Evolutionary conservation across 2,113 vertebrate genomes (phyloP).

Genomic region (Murina feae): DNA sequence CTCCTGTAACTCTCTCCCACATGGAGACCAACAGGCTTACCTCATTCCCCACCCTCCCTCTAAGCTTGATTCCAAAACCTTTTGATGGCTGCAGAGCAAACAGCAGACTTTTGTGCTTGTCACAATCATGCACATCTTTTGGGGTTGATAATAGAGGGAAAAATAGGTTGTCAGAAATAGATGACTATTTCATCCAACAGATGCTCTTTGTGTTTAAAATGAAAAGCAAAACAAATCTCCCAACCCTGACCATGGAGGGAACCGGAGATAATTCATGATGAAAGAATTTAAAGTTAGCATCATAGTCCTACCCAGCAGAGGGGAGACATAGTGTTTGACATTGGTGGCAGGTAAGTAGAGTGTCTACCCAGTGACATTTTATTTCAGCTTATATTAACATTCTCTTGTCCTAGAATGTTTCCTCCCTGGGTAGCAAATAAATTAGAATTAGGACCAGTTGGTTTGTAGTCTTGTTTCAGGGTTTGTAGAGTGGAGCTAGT

Average conservation of each 20-base stretch:
- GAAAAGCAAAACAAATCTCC: constrained; percentile 32
- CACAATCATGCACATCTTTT: not conserved
- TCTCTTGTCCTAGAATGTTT: not conserved
- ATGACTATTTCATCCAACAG: not conserved
- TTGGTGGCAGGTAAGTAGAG: not conserved
- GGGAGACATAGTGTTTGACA: constrained; percentile 14
- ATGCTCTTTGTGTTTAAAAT: constrained; percentile 33
- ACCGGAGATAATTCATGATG: not conserved
- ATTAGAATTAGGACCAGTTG: not conserved
- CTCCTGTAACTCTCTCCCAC: not conserved
- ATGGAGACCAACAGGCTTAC: not conserved
- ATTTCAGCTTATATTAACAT: not conserved
- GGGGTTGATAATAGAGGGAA: not conserved
- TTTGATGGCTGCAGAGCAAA: not conserved
- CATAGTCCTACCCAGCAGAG: not conserved
- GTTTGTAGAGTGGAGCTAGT: not conserved
- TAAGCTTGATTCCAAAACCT: not conserved
- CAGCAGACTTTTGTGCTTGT: not conserved
- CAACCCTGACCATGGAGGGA: not conserved
- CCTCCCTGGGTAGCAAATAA: not conserved
- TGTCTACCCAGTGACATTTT: not conserved
- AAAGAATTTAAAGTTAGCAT: constrained; percentile 23
- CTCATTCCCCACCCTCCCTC: not conserved
- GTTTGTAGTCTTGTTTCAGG: not conserved
- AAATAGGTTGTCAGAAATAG: not conserved